These are phyloP conservation scores for Orchesella flavescens DNA, from an alignment of 2,888 invertebrate genomes.

Conservation along the genomic window DNA sequence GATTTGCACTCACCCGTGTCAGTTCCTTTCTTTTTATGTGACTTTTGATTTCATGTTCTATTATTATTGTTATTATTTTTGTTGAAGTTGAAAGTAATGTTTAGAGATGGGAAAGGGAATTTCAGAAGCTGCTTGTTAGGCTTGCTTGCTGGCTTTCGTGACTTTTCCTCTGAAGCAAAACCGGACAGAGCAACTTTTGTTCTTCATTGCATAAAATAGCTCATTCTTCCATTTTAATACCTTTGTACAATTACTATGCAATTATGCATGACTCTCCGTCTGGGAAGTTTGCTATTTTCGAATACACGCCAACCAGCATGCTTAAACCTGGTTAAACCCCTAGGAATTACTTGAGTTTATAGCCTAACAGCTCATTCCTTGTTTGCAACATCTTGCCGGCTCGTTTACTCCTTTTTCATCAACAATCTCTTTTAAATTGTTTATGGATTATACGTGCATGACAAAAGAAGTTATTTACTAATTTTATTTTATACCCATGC, in stretches of 20 bases:
- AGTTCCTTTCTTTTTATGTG: neutral
- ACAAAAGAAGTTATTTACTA: too few species aligned
- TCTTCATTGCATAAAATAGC: neutral
- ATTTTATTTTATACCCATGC: too few species aligned
- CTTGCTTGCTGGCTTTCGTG: neutral
- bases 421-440: too few species aligned
- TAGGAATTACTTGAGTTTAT: too few species aligned
- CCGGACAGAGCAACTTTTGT: neutral
- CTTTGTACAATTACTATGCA: neutral
- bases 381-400: too few species aligned
- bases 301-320: too few species aligned
- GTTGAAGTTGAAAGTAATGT: too few species aligned
- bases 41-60: neutral
- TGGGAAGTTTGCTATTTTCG: too few species aligned
- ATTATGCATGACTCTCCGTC: neutral
- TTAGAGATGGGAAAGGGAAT: neutral
- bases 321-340: too few species aligned
- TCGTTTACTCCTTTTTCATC: too few species aligned
- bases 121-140: constrained; percentile 1
- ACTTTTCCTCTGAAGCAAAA: neutral
- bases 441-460: too few species aligned
- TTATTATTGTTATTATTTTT: neutral
- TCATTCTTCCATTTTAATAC: neutral
- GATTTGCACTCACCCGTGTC: constrained; percentile 22
- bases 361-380: too few species aligned